phyloP scores from a whole-genome alignment of 2,113 vertebrate species.

The Phyllostomus discolor region DNA sequence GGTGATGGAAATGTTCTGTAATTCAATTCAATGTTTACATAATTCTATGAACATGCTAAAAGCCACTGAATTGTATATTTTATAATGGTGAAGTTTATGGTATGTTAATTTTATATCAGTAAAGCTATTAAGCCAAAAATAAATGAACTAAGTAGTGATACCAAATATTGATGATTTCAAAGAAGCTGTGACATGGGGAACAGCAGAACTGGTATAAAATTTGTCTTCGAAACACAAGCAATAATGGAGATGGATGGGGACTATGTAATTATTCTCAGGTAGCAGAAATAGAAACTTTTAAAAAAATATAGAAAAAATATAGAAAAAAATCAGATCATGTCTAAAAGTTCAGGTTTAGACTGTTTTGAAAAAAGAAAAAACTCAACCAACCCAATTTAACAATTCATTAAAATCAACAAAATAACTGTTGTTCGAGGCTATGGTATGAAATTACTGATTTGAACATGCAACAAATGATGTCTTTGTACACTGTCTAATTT shows the following conservation, averaged over 20 bases:
- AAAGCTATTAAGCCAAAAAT: not conserved
- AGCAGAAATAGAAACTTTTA: conserved; percentile 26
- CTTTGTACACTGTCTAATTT: not conserved
- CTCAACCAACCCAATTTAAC: not conserved
- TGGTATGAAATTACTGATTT: conserved; percentile 8
- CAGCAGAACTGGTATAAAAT: not conserved
- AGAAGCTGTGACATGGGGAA: conserved; percentile 44
- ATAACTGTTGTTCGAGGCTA: not conserved
- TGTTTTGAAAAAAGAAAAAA: not conserved
- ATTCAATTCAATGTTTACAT: not conserved
- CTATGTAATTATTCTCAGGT: conserved; percentile 23
- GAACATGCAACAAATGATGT: not conserved
- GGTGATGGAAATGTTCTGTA: not conserved
- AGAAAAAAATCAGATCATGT: conserved; percentile 33
- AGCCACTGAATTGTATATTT: too few relatives aligned
- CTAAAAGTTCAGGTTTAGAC: not conserved
- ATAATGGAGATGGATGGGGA: conserved; percentile 44
- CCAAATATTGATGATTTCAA: conserved; percentile 38
- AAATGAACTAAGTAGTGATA: not conserved
- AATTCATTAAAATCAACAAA: conserved; percentile 13
- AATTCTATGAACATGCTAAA: too few relatives aligned
- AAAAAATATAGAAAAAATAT: too few relatives aligned
- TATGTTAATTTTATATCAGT: not conserved
- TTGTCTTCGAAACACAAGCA: conserved; percentile 31
- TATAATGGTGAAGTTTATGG: too few relatives aligned